A percentile compares a stretch with the other conserved stretches of the same genome.
These are phyloP conservation scores for Ormyrus rosae DNA, from an alignment of 2,888 invertebrate species.

Conservation along the genomic window DNA sequence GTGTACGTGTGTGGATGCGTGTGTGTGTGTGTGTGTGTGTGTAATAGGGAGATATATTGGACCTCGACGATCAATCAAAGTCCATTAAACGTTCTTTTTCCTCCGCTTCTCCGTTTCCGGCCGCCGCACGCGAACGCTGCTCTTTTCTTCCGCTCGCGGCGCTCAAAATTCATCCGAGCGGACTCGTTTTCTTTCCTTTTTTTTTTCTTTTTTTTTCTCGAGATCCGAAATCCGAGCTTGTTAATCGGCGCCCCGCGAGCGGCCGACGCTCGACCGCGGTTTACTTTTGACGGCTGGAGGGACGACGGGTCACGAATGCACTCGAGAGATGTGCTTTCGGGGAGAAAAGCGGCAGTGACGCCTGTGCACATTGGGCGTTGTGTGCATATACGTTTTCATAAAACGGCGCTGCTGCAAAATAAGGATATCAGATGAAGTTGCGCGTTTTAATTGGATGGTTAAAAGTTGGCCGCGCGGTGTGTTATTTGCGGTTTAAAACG, in stretches of 20 bases:
- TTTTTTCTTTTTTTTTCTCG: not conserved
- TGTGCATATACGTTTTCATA: no score
- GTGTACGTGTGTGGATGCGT: not conserved
- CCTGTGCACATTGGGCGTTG: no score
- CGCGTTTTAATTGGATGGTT: no score
- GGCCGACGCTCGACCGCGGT: not conserved
- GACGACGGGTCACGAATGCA: no score
- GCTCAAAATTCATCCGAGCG: no score
- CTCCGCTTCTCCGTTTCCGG: not conserved
- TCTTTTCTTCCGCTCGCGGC: not conserved
- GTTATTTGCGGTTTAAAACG: no score
- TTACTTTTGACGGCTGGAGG: no score
- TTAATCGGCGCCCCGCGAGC: not conserved
- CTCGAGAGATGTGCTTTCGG: no score
- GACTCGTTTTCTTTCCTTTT: not conserved
- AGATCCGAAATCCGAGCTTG: not conserved
- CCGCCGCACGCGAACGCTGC: not conserved
- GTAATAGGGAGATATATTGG: constrained; percentile 29
- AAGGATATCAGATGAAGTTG: no score
- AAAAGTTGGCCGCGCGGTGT: no score
- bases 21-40: not conserved
- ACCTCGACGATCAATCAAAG: constrained; percentile 53
- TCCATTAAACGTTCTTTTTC: constrained; percentile 30
- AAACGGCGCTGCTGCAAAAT: no score
- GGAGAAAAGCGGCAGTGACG: no score